Conservation (phyloP, 2,797 vertebrate species). For the Notolepis coatsorum region DNA sequence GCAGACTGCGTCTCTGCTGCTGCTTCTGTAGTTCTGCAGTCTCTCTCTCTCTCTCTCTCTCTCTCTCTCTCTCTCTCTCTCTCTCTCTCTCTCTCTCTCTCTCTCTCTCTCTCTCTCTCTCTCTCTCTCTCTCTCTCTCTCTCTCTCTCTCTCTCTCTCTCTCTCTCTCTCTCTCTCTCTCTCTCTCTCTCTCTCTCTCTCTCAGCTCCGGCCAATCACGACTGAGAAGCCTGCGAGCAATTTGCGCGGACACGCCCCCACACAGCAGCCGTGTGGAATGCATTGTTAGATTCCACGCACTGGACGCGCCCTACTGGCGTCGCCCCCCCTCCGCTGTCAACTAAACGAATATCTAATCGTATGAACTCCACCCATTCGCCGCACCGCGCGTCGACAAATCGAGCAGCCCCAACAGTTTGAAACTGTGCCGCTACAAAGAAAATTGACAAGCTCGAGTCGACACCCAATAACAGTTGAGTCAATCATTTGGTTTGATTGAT, state of each 20-base stretch:
- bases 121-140: constrained; percentile 39
- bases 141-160: constrained; percentile 2
- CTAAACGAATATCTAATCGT: background rate
- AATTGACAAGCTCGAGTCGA: background rate
- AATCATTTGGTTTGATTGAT: background rate
- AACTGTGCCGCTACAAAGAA: background rate
- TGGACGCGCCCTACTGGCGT: constrained; percentile 18
- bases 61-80: constrained; percentile 42
- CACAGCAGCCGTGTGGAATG: constrained; percentile 31
- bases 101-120: constrained; percentile 10
- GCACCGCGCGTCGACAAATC: background rate
- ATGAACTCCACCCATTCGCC: background rate
- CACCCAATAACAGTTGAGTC: background rate
- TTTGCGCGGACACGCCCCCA: constrained; percentile 73
- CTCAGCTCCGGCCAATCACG: constrained; percentile 77
- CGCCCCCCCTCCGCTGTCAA: no score
- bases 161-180: background rate
- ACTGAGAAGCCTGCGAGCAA: constrained; percentile 64
- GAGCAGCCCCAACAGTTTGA: background rate
- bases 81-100: constrained; percentile 21
- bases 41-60: constrained; percentile 27
- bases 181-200: constrained; percentile 17
- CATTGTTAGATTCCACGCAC: constrained; percentile 11
- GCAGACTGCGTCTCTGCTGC: constrained; percentile 58
- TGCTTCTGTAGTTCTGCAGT: constrained; percentile 62